phyloP scores from a whole-genome alignment of 2,797 vertebrate genomes.

The Pithecia hirsuta region DNA sequence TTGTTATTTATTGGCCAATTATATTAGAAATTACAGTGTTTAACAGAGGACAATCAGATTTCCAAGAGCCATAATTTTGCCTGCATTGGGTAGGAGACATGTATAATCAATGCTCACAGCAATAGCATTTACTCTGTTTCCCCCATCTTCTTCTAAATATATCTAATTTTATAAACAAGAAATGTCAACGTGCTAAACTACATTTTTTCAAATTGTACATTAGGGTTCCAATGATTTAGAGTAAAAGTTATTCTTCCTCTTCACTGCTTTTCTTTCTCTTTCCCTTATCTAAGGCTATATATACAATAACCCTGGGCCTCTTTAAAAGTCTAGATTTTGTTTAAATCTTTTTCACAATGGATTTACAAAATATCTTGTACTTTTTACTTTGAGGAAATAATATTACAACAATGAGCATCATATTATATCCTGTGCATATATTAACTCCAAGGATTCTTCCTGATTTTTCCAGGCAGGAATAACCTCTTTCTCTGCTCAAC shows the following conservation, averaged over 20 bases:
- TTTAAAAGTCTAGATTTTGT: background rate
- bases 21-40: slow-evolving; percentile 72
- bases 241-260: slow-evolving; percentile 19
- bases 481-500: background rate
- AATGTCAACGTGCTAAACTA: slow-evolving; percentile 23
- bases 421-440: too few relatives aligned
- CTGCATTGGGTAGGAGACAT: slow-evolving; percentile 33
- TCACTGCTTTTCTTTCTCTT: background rate
- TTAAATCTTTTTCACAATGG: background rate
- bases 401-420: background rate
- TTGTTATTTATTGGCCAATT: slow-evolving; percentile 74
- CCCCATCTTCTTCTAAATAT: background rate
- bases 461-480: background rate
- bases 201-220: background rate
- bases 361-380: background rate
- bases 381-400: background rate
- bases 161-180: slow-evolving; percentile 58
- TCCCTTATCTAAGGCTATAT: background rate
- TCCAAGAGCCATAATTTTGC: slow-evolving; percentile 61
- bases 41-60: slow-evolving; percentile 63
- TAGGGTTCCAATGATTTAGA: background rate
- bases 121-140: slow-evolving; percentile 18
- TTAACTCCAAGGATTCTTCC: background rate
- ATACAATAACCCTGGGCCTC: background rate
- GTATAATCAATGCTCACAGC: background rate